Percentiles rank a stretch among this genome's conserved stretches.
Evolutionary conservation across 1,140 invertebrate species (phyloP).

Genomic region (Calephelis virginiensis): DNA sequence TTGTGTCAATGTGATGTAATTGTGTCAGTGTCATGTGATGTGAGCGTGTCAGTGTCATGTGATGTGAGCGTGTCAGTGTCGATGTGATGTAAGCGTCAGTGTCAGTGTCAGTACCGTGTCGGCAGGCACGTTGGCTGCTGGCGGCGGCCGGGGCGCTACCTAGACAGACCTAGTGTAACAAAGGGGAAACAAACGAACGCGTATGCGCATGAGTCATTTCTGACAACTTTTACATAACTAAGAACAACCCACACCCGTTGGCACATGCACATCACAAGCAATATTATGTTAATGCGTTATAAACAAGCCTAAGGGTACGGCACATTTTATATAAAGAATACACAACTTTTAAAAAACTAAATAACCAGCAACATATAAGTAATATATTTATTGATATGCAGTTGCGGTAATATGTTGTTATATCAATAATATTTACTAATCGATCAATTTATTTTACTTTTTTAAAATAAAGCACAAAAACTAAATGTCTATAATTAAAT

Average conservation of each 20-base stretch:
- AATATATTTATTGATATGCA: too few relatives aligned
- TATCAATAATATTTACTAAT: too few relatives aligned
- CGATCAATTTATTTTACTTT: too few relatives aligned
- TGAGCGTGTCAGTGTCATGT: slow-evolving; percentile 37
- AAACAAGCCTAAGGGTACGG: not conserved
- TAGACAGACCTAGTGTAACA: slow-evolving; percentile 78
- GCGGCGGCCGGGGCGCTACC: slow-evolving; percentile 75
- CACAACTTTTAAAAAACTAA: slow-evolving; percentile 1
- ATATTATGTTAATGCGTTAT: slow-evolving; percentile 21
- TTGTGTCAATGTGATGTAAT: slow-evolving; percentile 29
- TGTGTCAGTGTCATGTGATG: slow-evolving; percentile 41
- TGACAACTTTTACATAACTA: slow-evolving; percentile 45
- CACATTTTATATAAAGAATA: not conserved
- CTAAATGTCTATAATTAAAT: too few relatives aligned
- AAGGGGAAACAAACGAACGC: slow-evolving; percentile 74
- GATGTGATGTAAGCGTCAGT: slow-evolving; percentile 28
- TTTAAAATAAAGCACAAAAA: too few relatives aligned
- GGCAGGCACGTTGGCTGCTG: slow-evolving; percentile 64
- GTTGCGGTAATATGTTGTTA: too few relatives aligned
- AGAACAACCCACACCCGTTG: slow-evolving; percentile 26
- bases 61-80: slow-evolving; percentile 25
- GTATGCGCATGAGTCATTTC: slow-evolving; percentile 77
- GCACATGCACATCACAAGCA: slow-evolving; percentile 27
- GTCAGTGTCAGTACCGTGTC: slow-evolving; percentile 65
- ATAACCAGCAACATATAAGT: not conserved